Evolutionary conservation across 53 echinoderm and acorn worm species (phyloP).

Genomic region (Apostichopus leukothele): DNA sequence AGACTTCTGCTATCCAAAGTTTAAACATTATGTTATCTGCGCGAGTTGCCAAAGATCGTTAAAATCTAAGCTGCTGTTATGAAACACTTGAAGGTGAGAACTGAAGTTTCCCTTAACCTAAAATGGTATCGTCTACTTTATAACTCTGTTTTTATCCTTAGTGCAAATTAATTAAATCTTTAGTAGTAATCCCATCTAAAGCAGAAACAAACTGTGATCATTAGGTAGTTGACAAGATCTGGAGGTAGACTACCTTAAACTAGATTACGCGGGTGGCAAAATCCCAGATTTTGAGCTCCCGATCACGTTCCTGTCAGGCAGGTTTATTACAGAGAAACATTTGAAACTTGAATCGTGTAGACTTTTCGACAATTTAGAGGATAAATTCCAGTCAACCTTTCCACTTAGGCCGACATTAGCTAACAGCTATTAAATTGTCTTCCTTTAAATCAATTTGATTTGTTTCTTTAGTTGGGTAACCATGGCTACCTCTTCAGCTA

Average conservation of each 20-base stretch:
- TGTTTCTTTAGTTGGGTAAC: background rate
- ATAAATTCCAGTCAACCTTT: too few relatives aligned
- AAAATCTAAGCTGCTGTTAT: too few relatives aligned
- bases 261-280: slow-evolving; percentile 19
- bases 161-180: background rate
- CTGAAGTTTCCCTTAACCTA: background rate
- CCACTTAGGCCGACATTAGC: too few relatives aligned
- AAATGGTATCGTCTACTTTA: background rate
- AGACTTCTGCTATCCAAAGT: too few relatives aligned
- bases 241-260: background rate
- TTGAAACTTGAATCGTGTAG: too few relatives aligned
- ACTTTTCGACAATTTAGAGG: too few relatives aligned
- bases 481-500: background rate
- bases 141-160: background rate
- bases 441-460: background rate
- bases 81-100: background rate
- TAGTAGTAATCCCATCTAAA: background rate
- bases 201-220: background rate
- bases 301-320: background rate
- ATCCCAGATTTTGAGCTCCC: slow-evolving; percentile 34
- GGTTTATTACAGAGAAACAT: too few relatives aligned
- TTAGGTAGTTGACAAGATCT: background rate
- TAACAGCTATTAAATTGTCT: too few relatives aligned
- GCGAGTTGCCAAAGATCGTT: too few relatives aligned
- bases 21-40: too few relatives aligned